Evolutionary conservation across 2,113 vertebrate genomes (phyloP).

Genomic region (Colistium nudipinnis): DNA sequence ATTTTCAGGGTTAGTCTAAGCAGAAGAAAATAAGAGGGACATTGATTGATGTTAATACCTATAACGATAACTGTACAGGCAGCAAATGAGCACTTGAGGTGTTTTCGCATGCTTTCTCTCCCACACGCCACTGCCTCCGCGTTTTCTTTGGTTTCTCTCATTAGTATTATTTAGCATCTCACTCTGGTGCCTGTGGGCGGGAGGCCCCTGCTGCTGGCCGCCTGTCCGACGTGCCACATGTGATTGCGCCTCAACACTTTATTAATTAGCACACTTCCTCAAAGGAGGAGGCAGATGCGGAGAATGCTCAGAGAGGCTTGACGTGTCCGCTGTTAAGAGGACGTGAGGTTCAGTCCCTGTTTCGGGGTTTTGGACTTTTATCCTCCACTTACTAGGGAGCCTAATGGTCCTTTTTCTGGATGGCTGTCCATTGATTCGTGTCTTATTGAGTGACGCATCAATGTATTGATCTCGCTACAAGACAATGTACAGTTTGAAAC

Average conservation of each 20-base stretch:
- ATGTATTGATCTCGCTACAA: constrained; percentile 26
- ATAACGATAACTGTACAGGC: background rate
- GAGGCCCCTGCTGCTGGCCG: constrained; percentile 36
- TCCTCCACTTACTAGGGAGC: background rate
- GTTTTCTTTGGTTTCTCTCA: constrained; percentile 50
- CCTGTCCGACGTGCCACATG: constrained; percentile 57
- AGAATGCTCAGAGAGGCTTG: constrained; percentile 9
- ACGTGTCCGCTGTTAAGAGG: constrained; percentile 12
- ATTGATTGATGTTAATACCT: too few species aligned
- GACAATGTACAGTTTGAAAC: constrained; percentile 9
- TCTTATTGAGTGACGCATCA: constrained; percentile 11
- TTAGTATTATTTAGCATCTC: constrained; percentile 67
- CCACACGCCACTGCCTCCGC: constrained; percentile 33
- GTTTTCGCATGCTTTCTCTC: constrained; percentile 25
- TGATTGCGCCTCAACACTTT: constrained; percentile 51
- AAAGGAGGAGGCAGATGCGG: constrained; percentile 13
- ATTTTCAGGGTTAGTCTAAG: background rate
- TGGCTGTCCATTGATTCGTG: constrained; percentile 6
- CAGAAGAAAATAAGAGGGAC: background rate
- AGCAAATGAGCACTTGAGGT: constrained; percentile 22
- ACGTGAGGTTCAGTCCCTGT: background rate
- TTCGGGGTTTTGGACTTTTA: background rate
- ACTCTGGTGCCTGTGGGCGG: constrained; percentile 35
- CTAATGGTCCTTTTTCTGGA: background rate
- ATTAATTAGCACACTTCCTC: constrained; percentile 45